Evolutionary conservation across 64 coral and sea anemone species (phyloP), one percentile per base, ranked within the genome.

Genomic region (Pocillopora damicornis): DNA sequence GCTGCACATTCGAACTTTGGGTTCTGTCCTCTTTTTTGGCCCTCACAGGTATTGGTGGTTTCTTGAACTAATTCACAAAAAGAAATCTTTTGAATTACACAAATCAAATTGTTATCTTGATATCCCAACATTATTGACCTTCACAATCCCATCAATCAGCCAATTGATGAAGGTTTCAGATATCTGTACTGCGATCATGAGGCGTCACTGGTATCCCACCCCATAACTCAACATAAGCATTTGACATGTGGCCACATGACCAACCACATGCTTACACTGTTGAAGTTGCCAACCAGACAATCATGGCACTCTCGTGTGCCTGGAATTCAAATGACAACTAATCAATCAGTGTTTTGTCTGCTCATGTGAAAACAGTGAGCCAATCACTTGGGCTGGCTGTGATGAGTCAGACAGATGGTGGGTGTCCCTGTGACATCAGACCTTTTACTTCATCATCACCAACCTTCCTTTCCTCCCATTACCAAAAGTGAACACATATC

Each of bases 151-250:
- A 1, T 11, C 15, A 9, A 66, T 20, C 18, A 37, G 9, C 22
- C 68, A 68, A 35, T 45, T 12, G 34, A 11, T 71, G 65, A 72
- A 71, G 81, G 81, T 84, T 72, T 84, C 81, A 84, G 81, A 84
- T 84, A 84, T 84, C 81, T 84, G 63, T 9, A 84, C 81, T 84
- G 81, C 63, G 9, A 71, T 84, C 81, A 84, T 84, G 16, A 57
- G 4, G 8, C 68, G 81, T 56, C 62, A 57, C 81, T 71, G 81
- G 2, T 84, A 13, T 57, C 64, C 81, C 81, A 83, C 18, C 14
- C 63, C 37, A 56, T 83, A 12, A 69, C 81, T 82, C 69, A 37
- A 45, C 36, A 69, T 34, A 20, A 83, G 81, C 81, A 69, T 71
- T 83, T 83, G 37, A 83, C 81, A 83, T 69, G 69, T 69, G 63